phyloP scores from a whole-genome alignment of 1,140 invertebrate genomes.

The Monochamus saltuarius region DNA sequence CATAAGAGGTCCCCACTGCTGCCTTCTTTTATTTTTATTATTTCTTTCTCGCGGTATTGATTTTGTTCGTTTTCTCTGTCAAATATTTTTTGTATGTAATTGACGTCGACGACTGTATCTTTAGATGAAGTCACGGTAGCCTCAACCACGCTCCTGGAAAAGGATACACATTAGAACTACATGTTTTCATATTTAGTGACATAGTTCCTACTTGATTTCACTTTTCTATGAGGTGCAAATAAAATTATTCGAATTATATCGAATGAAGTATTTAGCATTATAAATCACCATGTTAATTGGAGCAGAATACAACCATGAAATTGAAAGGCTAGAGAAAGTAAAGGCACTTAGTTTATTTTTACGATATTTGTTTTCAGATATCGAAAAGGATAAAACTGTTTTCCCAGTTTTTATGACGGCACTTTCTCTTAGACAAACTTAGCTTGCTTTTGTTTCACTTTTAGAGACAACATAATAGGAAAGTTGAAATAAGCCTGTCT shows the following conservation, averaged over 20 bases:
- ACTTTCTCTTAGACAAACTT: too few species aligned
- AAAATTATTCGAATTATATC: too few species aligned
- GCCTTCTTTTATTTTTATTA: slow-evolving; percentile 32
- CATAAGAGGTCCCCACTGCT: slow-evolving; percentile 59
- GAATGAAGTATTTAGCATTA: too few species aligned
- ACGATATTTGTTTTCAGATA: too few species aligned
- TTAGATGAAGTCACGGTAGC: slow-evolving; percentile 70
- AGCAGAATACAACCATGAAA: neutral
- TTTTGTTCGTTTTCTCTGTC: slow-evolving; percentile 27
- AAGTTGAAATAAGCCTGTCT: too few species aligned
- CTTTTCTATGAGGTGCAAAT: too few species aligned
- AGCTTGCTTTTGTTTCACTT: too few species aligned
- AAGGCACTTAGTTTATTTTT: neutral
- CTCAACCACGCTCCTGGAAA: slow-evolving; percentile 71
- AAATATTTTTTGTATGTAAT: slow-evolving; percentile 58
- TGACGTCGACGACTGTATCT: slow-evolving; percentile 67
- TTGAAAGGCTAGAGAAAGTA: neutral
- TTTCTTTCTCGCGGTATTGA: slow-evolving; percentile 20
- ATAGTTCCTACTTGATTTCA: too few species aligned
- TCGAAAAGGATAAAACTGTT: neutral
- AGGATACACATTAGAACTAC: slow-evolving; percentile 7
- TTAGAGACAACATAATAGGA: too few species aligned
- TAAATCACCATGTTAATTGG: neutral
- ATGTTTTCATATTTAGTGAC: too few species aligned
- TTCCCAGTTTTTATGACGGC: neutral